A percentile compares a stretch with the other conserved stretches of the same genome.
Conservation (phyloP, 2,888 invertebrate genomes). For the Dione vanillae region DNA sequence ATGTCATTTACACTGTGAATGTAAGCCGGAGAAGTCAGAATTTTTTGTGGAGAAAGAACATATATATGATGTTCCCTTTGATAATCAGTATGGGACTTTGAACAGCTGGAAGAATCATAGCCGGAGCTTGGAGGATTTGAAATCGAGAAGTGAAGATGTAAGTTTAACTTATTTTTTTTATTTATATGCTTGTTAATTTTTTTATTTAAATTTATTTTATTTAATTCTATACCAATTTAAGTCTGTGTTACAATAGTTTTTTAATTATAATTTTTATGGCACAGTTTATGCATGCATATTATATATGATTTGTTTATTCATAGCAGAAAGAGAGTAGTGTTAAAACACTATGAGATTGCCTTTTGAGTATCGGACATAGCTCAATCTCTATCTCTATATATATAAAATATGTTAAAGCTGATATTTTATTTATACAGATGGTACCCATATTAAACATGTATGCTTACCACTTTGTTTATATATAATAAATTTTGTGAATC, state of each 20-base stretch:
- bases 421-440: constrained; percentile 1
- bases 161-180: constrained; percentile 47
- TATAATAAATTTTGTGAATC: background rate
- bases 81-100: constrained; percentile 63
- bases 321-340: background rate
- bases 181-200: too few species aligned
- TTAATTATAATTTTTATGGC: too few species aligned
- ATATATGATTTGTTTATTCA: background rate
- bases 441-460: background rate
- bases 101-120: constrained; percentile 59
- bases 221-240: too few species aligned
- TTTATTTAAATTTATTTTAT: too few species aligned
- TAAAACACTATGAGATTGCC: too few species aligned
- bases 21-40: constrained; percentile 60
- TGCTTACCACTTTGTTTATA: background rate
- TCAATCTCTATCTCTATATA: too few species aligned
- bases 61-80: constrained; percentile 86
- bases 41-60: constrained; percentile 80
- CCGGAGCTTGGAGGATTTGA: constrained; percentile 68
- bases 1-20: constrained; percentile 74
- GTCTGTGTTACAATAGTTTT: too few species aligned
- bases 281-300: too few species aligned
- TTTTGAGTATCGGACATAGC: too few species aligned
- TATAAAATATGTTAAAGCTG: background rate
- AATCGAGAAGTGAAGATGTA: constrained; percentile 54